Evolutionary conservation across 2,113 vertebrate species (phyloP).

Genomic region (Leiothrix lutea): DNA sequence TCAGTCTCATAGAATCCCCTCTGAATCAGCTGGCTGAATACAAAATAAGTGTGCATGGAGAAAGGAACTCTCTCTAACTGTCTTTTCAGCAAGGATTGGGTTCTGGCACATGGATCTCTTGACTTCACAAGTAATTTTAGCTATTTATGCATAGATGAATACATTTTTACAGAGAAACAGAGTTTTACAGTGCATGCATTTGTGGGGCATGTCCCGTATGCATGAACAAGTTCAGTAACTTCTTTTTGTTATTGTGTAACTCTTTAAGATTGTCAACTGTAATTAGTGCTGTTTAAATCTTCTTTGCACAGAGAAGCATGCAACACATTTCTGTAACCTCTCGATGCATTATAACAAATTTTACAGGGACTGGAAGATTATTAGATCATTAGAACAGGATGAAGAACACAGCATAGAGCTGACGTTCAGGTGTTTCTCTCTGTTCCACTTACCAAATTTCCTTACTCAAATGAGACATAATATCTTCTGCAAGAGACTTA

Average conservation of each 20-base stretch:
- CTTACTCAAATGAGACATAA: not conserved
- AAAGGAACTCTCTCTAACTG: not conserved
- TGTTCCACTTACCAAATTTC: not conserved
- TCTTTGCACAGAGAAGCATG: not conserved
- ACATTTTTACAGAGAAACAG: not conserved
- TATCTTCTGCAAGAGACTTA: not conserved
- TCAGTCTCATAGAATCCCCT: constrained; percentile 19
- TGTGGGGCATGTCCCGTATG: fast-evolving
- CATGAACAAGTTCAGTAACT: not conserved
- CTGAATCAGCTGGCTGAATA: constrained; percentile 2
- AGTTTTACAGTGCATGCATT: not conserved
- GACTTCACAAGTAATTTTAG: constrained; percentile 19
- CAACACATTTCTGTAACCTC: not conserved
- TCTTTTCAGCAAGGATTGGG: not conserved
- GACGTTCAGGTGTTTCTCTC: not conserved
- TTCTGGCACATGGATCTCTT: not conserved
- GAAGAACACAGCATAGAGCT: not conserved
- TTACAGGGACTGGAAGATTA: not conserved
- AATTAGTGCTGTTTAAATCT: not conserved
- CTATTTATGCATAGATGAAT: not conserved
- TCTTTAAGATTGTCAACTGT: not conserved
- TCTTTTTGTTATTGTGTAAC: not conserved
- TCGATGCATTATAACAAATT: not conserved
- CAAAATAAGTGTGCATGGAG: not conserved
- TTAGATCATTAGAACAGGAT: not conserved